phyloP scores from a whole-genome alignment of 2,888 invertebrate species.

The Drosophila atroscutellata region DNA sequence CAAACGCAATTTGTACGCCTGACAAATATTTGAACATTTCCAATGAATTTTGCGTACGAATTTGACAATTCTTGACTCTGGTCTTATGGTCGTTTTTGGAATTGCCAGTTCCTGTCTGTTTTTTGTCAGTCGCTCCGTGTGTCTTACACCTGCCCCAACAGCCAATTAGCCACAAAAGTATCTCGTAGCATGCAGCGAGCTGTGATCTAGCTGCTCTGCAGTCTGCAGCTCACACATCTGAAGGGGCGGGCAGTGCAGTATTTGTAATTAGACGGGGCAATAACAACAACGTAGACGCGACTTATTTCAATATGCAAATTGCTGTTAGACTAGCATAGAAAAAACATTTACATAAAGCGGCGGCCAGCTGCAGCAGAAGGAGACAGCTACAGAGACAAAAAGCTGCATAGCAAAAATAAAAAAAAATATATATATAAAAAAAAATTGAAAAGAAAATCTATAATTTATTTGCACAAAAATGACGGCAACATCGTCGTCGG shows the following conservation, averaged over 20 bases:
- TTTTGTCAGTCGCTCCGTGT: constrained; percentile 29
- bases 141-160: constrained; percentile 64
- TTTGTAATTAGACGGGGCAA: constrained; percentile 63
- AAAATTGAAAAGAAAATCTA: constrained; percentile 63
- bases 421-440: constrained; percentile 32
- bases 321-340: constrained; percentile 56
- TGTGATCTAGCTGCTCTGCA: constrained; percentile 26
- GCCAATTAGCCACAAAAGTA: constrained; percentile 66
- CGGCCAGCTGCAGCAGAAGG: constrained; percentile 53
- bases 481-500: constrained; percentile 51
- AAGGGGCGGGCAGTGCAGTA: constrained; percentile 47
- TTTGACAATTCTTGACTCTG: constrained; percentile 54
- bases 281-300: constrained; percentile 38
- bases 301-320: constrained; percentile 69
- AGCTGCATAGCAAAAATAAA: constrained; percentile 22
- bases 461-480: constrained; percentile 73
- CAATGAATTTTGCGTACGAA: constrained; percentile 58
- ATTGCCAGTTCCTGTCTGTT: constrained; percentile 44
- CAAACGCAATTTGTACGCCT: constrained; percentile 73
- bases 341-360: constrained; percentile 48
- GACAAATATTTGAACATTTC: constrained; percentile 70
- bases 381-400: constrained; percentile 54
- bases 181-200: constrained; percentile 48
- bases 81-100: constrained; percentile 32
- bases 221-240: constrained; percentile 27